These are phyloP conservation scores for Drosophila lacteicornis DNA, from an alignment of 1,140 invertebrate genomes.

Conservation along the genomic window DNA sequence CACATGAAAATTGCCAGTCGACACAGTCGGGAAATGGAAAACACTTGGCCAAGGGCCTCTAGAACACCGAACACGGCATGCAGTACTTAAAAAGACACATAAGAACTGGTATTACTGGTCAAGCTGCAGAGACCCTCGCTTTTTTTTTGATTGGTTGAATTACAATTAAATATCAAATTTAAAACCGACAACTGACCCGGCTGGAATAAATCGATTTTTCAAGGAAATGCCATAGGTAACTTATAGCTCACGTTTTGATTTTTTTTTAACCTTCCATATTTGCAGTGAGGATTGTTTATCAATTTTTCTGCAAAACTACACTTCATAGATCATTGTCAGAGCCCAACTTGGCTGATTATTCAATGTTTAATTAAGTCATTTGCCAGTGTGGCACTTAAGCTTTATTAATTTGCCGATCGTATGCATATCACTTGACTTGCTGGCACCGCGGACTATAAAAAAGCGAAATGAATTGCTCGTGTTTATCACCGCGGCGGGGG, in stretches of 20 bases:
- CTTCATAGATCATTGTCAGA: slow-evolving; percentile 55
- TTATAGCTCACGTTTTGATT: not conserved
- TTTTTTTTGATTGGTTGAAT: slow-evolving; percentile 6
- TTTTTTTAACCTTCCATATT: not conserved
- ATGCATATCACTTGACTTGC: slow-evolving; percentile 58
- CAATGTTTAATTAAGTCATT: slow-evolving; percentile 72
- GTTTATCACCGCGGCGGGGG: slow-evolving; percentile 53
- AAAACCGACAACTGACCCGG: slow-evolving; percentile 2
- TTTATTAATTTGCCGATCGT: slow-evolving; percentile 75
- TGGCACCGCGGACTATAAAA: slow-evolving; percentile 12
- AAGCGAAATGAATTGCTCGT: slow-evolving; percentile 68
- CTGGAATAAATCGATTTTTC: slow-evolving; percentile 3
- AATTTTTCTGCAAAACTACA: slow-evolving; percentile 2
- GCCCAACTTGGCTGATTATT: slow-evolving; percentile 41
- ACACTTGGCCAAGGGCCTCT: not conserved
- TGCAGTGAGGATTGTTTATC: not conserved
- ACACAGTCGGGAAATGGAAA: slow-evolving; percentile 46
- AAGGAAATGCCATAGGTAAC: not conserved
- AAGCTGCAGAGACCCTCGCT: not conserved
- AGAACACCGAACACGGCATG: not conserved
- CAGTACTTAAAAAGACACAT: not conserved
- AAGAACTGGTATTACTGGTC: slow-evolving; percentile 13
- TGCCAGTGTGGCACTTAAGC: slow-evolving; percentile 57
- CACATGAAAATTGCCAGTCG: slow-evolving; percentile 61
- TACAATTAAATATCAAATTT: slow-evolving; percentile 21